These are phyloP conservation scores for Syngnathoides biaculeatus DNA, from an alignment of 2,113 vertebrate species.

Conservation along the genomic window DNA sequence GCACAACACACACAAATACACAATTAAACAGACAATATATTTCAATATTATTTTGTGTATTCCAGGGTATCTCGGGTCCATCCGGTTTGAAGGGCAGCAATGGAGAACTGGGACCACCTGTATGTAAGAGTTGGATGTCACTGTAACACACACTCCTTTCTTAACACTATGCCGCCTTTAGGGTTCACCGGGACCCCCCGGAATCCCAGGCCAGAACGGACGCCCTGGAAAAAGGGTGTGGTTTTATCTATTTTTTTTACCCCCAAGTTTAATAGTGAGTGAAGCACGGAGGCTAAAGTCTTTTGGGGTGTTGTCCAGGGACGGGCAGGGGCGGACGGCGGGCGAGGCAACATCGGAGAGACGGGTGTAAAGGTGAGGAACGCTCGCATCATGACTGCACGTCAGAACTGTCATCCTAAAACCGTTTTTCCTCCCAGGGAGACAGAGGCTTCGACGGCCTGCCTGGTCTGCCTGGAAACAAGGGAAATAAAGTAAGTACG, in stretches of 20 bases:
- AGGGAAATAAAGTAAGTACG: conserved; percentile 69
- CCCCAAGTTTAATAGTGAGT: not conserved
- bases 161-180: conserved; percentile 15
- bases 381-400: not conserved
- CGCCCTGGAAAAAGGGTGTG: conserved; percentile 68
- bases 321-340: conserved; percentile 84
- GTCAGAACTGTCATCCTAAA: conserved; percentile 1
- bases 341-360: conserved; percentile 87
- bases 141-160: not conserved
- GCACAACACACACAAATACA: no score
- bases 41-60: not conserved
- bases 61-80: conserved; percentile 80
- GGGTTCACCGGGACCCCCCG: conserved; percentile 62
- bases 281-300: not conserved
- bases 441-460: conserved; percentile 93
- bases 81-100: conserved; percentile 83
- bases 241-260: not conserved
- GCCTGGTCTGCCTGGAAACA: conserved; percentile 81
- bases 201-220: conserved; percentile 64
- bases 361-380: conserved; percentile 84
- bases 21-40: no score
- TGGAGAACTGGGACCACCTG: conserved; percentile 84
- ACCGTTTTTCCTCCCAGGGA: conserved; percentile 70
- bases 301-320: conserved; percentile 72
- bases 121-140: conserved; percentile 50